These are phyloP conservation scores for Malacosoma neustria DNA, from an alignment of 2,888 invertebrate genomes.

Conservation along the genomic window DNA sequence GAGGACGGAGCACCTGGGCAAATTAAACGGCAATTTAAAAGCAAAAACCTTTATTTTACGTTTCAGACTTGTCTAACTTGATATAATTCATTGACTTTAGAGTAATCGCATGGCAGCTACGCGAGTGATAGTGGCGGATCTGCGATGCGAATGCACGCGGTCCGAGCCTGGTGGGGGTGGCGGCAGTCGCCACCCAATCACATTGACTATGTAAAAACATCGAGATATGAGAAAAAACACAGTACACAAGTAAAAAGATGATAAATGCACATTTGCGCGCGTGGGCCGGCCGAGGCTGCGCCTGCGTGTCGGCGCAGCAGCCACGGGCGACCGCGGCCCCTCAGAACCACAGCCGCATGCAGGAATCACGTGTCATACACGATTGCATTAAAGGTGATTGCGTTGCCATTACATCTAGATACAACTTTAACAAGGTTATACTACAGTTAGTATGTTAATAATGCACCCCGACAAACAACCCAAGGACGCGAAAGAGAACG, in stretches of 20 bases:
- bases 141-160: no score
- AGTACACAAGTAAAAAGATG: not conserved
- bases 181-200: not conserved
- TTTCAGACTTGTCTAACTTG: constrained; percentile 64
- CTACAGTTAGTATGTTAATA: no score
- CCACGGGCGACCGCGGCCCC: not conserved
- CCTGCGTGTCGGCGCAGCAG: no score
- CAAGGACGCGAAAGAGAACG: no score
- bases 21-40: constrained; percentile 35
- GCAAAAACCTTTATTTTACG: constrained; percentile 59
- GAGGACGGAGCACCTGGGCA: no score
- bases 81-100: constrained; percentile 29
- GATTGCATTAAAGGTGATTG: not conserved
- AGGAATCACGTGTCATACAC: not conserved
- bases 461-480: no score
- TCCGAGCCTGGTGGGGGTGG: no score
- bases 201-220: not conserved
- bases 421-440: not conserved
- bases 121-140: no score
- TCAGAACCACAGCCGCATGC: not conserved
- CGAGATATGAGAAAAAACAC: not conserved
- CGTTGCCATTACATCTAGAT: not conserved
- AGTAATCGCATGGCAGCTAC: not conserved
- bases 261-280: not conserved
- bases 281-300: not conserved